These are phyloP conservation scores for Furcula furcula DNA, from an alignment of 2,888 invertebrate genomes.

Conservation along the genomic window DNA sequence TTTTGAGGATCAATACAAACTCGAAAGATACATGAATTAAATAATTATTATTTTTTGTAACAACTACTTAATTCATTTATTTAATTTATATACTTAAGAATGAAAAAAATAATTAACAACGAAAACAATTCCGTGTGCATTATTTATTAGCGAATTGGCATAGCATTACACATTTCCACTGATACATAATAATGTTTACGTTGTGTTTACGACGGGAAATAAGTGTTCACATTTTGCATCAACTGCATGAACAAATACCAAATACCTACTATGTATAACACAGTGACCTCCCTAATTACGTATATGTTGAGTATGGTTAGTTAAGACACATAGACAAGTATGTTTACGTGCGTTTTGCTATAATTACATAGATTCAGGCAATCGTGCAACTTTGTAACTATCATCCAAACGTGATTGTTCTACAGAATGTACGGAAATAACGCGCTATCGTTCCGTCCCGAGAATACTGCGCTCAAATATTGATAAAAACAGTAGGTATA, in stretches of 20 bases:
- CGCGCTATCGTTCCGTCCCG: not conserved
- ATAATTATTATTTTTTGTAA: too few species aligned
- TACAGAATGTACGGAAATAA: not conserved
- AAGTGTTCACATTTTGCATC: slow-evolving; percentile 14
- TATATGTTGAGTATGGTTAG: slow-evolving; percentile 53
- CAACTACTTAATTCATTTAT: too few species aligned
- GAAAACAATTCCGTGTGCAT: too few species aligned
- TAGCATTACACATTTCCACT: slow-evolving; percentile 4
- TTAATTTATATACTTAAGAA: too few species aligned
- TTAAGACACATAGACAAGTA: slow-evolving; percentile 9
- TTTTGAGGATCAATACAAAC: too few species aligned
- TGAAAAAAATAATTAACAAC: too few species aligned
- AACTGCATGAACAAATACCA: slow-evolving; percentile 24
- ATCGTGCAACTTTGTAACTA: not conserved
- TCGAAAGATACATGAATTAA: too few species aligned
- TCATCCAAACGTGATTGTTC: not conserved
- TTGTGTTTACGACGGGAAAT: slow-evolving; percentile 21
- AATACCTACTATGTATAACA: slow-evolving; percentile 21
- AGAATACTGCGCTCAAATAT: too few species aligned
- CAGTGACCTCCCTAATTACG: slow-evolving; percentile 28
- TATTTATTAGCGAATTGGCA: slow-evolving; percentile 4
- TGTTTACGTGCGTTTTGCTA: not conserved
- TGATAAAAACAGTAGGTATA: too few species aligned
- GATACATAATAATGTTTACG: slow-evolving; percentile 10
- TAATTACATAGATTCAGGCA: not conserved